A percentile compares a stretch with the other conserved stretches of the same genome.
Evolutionary conservation across 2,888 invertebrate species (phyloP).

Genomic region (Brenthis ino): DNA sequence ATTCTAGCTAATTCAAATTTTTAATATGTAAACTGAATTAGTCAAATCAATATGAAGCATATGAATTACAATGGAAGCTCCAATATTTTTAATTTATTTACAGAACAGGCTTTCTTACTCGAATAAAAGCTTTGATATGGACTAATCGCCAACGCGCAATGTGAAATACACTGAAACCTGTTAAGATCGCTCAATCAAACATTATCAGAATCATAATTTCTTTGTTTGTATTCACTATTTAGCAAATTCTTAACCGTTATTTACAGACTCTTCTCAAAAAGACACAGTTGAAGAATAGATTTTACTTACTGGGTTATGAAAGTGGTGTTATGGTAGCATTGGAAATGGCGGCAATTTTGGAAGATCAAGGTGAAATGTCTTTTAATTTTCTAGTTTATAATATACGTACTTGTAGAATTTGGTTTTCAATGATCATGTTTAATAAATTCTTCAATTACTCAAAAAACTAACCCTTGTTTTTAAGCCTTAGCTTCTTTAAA

Average conservation of each 20-base stretch:
- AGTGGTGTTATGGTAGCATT: slow-evolving; percentile 49
- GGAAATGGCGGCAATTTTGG: slow-evolving; percentile 50
- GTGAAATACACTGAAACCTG: too few species aligned
- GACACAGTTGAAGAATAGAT: slow-evolving; percentile 39
- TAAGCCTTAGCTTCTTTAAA: too few species aligned
- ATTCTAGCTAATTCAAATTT: neutral
- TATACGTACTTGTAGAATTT: neutral
- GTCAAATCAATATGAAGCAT: too few species aligned
- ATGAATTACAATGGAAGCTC: too few species aligned
- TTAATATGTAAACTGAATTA: neutral
- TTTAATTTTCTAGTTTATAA: neutral
- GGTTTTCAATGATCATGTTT: neutral
- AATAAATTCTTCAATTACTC: too few species aligned
- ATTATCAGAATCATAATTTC: too few species aligned
- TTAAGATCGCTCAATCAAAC: too few species aligned
- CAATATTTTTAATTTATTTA: too few species aligned
- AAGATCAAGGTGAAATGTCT: slow-evolving; percentile 45
- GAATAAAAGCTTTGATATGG: too few species aligned
- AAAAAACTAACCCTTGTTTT: too few species aligned
- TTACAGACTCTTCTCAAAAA: slow-evolving; percentile 46
- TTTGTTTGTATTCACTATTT: slow-evolving; percentile 14
- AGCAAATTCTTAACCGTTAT: neutral
- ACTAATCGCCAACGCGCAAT: too few species aligned
- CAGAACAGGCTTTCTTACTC: too few species aligned
- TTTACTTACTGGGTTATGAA: slow-evolving; percentile 52